Evolutionary conservation across 2,888 invertebrate species (phyloP), one percentile per base, ranked within the genome.

Genomic region (Drosophila meridiana): DNA sequence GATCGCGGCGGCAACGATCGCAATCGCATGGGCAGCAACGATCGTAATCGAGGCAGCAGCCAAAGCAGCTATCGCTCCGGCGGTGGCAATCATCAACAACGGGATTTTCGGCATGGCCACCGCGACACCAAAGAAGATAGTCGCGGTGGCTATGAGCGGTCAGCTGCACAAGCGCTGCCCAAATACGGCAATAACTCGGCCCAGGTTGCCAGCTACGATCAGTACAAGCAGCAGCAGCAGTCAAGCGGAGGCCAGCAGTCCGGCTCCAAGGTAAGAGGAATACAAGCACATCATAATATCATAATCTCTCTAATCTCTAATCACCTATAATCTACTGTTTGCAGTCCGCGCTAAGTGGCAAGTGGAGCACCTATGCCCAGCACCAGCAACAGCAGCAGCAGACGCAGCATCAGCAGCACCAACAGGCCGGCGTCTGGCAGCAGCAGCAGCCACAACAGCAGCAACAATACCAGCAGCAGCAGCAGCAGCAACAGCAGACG

Each of bases 61-160:
- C 90, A 92, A 67, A 91, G 92, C 69, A 88, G 87, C 73, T 92
- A 92, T 83, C 91, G 92, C 59, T 91, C 92, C 36, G 92, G 90
- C 43, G 89, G 87, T n/a, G 83, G 91, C 64, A 91, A 88, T 74
- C 93, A 87, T 76, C 93, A 92, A 61, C 87, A 93, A 78, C 93
- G 93, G 93, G 93, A 93, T 93, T 93, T 93, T 93, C 93, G 93
- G 93, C 92, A 91, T 92, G 93, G 93, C 93, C 93, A 93, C 93
- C 93, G 93, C 93, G 93, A 93, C 93, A 92, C 92, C 91, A 91
- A 90, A 82, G 93, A 93, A 93, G 93, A 92, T 93, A 93, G 93
- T 93, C 93, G 93, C 93, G 93, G 93, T 93, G 93, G 93, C 93
- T 92, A 92, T 92, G 92, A 92, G 86, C 90, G 92, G 76, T 91